These are phyloP conservation scores for Drosophila mercatorum DNA, from an alignment of 2,888 invertebrate genomes.

Conservation along the genomic window DNA sequence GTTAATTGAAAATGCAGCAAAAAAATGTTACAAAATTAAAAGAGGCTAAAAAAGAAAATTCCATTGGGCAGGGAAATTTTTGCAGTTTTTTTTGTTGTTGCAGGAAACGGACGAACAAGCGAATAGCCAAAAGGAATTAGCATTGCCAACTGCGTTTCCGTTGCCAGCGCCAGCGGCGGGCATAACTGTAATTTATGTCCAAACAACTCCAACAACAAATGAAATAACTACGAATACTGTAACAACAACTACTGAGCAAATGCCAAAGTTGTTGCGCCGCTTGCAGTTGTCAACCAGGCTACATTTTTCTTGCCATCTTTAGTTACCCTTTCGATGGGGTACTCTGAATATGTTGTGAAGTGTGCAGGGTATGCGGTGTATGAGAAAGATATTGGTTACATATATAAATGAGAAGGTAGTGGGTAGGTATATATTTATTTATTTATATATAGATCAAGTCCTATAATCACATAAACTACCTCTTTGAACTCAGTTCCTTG, in stretches of 20 bases:
- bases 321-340: background rate
- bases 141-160: conserved; percentile 72
- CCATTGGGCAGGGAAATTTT: conserved; percentile 22
- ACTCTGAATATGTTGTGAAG: too few relatives aligned
- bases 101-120: conserved; percentile 51
- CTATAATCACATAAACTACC: too few relatives aligned
- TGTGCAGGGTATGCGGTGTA: background rate
- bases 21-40: conserved; percentile 11
- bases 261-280: conserved; percentile 10
- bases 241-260: conserved; percentile 13
- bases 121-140: conserved; percentile 68
- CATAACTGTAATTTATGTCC: conserved; percentile 66
- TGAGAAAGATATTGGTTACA: background rate
- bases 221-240: conserved; percentile 1
- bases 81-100: background rate
- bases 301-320: conserved; percentile 31
- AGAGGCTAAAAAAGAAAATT: conserved; percentile 14
- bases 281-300: conserved; percentile 46
- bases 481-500: background rate
- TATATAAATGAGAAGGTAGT: too few relatives aligned
- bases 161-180: conserved; percentile 34
- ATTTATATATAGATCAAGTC: too few relatives aligned
- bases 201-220: conserved; percentile 11
- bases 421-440: too few relatives aligned
- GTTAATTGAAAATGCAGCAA: conserved; percentile 61